phyloP scores from a whole-genome alignment of 2,888 invertebrate species.

The Drosophila paracracens region DNA sequence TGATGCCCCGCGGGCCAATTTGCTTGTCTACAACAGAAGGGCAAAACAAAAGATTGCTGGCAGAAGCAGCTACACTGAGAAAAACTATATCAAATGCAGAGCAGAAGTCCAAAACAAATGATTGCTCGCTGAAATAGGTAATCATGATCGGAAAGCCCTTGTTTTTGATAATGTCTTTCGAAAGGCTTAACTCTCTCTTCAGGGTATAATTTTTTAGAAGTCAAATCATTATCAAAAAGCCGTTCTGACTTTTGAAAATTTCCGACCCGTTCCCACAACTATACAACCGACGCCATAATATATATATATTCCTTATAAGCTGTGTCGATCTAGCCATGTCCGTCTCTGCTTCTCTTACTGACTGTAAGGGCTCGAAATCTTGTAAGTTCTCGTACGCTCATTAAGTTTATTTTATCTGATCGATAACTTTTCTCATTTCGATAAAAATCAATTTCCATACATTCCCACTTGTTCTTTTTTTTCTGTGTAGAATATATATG shows the following conservation, averaged over 20 bases:
- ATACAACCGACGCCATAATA: neutral
- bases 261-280: too few species aligned
- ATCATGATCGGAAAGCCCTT: neutral
- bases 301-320: neutral
- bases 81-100: neutral
- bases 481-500: neutral
- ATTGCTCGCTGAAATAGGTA: neutral
- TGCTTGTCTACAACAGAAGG: constrained; percentile 74
- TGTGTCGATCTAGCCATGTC: neutral
- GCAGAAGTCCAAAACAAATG: neutral
- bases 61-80: constrained; percentile 4
- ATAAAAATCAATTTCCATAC: neutral
- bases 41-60: constrained; percentile 29
- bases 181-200: too few species aligned
- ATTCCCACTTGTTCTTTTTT: neutral
- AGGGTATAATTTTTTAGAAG: too few species aligned
- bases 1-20: constrained; percentile 78
- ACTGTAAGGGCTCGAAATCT: neutral
- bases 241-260: too few species aligned
- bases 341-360: neutral
- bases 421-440: neutral
- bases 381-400: neutral
- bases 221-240: too few species aligned
- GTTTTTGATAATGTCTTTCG: too few species aligned
- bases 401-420: neutral